A percentile compares a stretch with the other conserved stretches of the same genome.
These are phyloP conservation scores for Ifrita kowaldi DNA, from an alignment of 2,113 vertebrate genomes.

Conservation along the genomic window DNA sequence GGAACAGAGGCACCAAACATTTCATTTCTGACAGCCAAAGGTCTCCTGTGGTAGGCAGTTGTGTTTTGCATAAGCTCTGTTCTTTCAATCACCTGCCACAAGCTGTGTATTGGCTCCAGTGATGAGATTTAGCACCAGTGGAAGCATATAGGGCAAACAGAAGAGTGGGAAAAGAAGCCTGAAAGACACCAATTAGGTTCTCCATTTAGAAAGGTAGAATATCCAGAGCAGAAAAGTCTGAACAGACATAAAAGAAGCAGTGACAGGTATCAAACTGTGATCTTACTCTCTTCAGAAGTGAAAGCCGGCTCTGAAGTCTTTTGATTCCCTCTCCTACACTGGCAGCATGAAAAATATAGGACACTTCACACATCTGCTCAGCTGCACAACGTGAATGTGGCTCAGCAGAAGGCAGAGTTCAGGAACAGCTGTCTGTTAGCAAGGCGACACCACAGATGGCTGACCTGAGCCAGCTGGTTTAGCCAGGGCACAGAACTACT, in stretches of 20 bases:
- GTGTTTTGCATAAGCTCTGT: conserved; percentile 3
- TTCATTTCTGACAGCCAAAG: not conserved
- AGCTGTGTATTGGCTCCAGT: not conserved
- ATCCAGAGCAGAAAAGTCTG: not conserved
- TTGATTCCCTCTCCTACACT: not conserved
- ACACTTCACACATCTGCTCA: not conserved
- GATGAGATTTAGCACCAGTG: not conserved
- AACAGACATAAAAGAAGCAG: conserved; percentile 20
- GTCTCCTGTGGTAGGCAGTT: not conserved
- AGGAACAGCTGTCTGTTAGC: not conserved
- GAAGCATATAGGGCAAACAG: not conserved
- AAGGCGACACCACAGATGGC: not conserved
- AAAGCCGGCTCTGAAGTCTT: not conserved
- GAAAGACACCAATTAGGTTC: not conserved
- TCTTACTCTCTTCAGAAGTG: not conserved
- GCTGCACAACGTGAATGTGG: fast-evolving
- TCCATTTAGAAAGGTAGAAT: not conserved
- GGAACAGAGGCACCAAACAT: not conserved
- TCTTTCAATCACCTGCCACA: not conserved
- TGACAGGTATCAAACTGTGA: conserved; percentile 3
- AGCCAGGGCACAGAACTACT: not conserved
- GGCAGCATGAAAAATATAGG: not conserved
- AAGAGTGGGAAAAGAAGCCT: not conserved
- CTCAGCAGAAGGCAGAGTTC: not conserved
- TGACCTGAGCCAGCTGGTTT: not conserved